These are phyloP conservation scores for Cerceris rybyensis DNA, from an alignment of 2,888 invertebrate genomes.

Conservation along the genomic window DNA sequence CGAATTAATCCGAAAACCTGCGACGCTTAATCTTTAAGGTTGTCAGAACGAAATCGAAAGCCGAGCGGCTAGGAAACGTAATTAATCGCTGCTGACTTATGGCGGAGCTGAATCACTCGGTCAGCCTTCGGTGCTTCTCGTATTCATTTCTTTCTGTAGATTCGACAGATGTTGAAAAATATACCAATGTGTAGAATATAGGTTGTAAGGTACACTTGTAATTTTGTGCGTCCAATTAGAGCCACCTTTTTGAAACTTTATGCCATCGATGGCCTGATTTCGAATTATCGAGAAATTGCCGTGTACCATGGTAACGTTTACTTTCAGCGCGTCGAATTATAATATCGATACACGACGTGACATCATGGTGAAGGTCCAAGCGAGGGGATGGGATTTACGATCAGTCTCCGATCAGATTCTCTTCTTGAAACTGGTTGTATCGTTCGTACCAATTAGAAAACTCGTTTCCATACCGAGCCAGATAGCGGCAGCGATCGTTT, in stretches of 20 bases:
- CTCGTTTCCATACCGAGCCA: slow-evolving; percentile 55
- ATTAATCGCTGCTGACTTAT: slow-evolving; percentile 1
- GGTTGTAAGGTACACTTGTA: too few relatives aligned
- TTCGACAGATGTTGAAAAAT: too few relatives aligned
- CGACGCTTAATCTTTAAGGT: slow-evolving; percentile 19
- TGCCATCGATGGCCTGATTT: background rate
- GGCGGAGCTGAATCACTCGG: background rate
- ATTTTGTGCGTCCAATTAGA: too few relatives aligned
- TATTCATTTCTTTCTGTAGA: background rate
- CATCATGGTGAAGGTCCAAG: slow-evolving; percentile 2
- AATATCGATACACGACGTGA: slow-evolving; percentile 18
- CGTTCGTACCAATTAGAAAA: slow-evolving; percentile 64
- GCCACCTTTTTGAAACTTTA: too few relatives aligned
- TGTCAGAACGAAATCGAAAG: slow-evolving; percentile 15
- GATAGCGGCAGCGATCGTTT: slow-evolving; percentile 51
- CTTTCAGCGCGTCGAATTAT: slow-evolving; percentile 17
- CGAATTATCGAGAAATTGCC: background rate
- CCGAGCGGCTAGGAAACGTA: background rate
- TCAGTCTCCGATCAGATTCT: slow-evolving; percentile 42
- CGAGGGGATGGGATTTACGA: slow-evolving; percentile 41
- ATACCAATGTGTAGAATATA: too few relatives aligned
- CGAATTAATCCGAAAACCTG: slow-evolving; percentile 51
- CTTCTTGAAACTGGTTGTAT: slow-evolving; percentile 49
- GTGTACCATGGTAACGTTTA: background rate
- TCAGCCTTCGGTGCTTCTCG: too few relatives aligned